Evolutionary conservation across 2,797 vertebrate species (phyloP), one percentile per base, ranked within the genome.

Genomic region (Sparidentex hasta): DNA sequence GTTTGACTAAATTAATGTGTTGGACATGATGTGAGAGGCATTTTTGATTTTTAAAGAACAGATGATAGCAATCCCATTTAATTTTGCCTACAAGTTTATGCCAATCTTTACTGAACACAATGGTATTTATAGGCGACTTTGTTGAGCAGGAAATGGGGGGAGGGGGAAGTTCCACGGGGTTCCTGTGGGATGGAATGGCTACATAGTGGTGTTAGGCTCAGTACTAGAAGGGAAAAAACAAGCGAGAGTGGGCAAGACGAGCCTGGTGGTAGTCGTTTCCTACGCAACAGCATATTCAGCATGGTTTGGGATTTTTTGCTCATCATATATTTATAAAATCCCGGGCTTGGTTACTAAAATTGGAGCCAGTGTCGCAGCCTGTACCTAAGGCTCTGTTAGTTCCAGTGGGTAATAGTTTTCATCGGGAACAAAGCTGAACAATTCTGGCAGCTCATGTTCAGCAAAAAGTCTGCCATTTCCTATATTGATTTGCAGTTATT

Each of bases 191-290:
- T 13, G 0, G 44, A 21, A 43, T 2, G 6, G n/a, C 51, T 62
- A 16, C 72, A 84, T 86, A 74, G 78, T 70, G 43, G 69, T 63
- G 54, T 62, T 33, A 65, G 33, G n/a, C 47, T 59, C 58, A 12
- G 27, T 16, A 11, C 21, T 38, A 18, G 47, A 61, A 65, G 70
- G 62, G 54, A 86, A 78, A 38, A 64, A 16, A 4, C 44, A 41
- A 33, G 23, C 23, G 4, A 33, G 29, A 67, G 52, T 5, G 4
- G 29, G 38, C 38, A 38, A 13, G 16, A 41, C 65, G 8, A 52
- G 11, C 54, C 47, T 68, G 41, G 14, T 43, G 21, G 38, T 13
- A 20, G n/a, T 38, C 21, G 16, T 65, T 68, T 25, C 5, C 27
- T n/a, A 44, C 0, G 0, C 58, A 55, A 21, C 44, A 62, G 17